Conservation (phyloP, 2,888 invertebrate genomes). For the Drosophila monieri region DNA sequence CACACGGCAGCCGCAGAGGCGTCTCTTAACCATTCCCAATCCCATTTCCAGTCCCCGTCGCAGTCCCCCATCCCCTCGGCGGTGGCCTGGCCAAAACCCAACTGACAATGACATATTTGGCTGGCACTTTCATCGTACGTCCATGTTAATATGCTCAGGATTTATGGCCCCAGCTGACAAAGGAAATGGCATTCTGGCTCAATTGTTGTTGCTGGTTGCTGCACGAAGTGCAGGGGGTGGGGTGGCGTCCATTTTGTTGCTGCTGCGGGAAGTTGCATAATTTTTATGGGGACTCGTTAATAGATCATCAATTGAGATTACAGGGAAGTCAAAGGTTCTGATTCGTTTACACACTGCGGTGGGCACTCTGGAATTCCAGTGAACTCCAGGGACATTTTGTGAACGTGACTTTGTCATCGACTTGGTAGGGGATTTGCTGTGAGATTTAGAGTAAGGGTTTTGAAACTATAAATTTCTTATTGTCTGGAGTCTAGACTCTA, state of each 20-base stretch:
- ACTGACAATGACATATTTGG: conserved; percentile 78
- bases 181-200: conserved; percentile 75
- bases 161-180: conserved; percentile 69
- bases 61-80: conserved; percentile 14
- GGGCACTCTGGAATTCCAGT: conserved; percentile 49
- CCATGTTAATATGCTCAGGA: conserved; percentile 78
- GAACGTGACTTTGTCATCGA: conserved; percentile 20
- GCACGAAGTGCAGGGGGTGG: conserved; percentile 35
- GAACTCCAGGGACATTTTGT: conserved; percentile 21
- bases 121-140: conserved; percentile 77
- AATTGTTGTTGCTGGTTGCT: conserved; percentile 31
- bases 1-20: conserved; percentile 70
- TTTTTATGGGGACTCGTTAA: conserved; percentile 72
- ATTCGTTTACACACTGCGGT: conserved; percentile 51
- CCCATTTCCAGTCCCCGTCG: not conserved
- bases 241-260: conserved; percentile 69
- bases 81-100: conserved; percentile 27
- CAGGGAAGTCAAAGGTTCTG: conserved; percentile 35
- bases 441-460: not conserved
- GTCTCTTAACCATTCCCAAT: conserved; percentile 32
- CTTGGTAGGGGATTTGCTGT: not conserved
- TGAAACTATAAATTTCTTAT: not conserved
- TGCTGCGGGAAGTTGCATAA: conserved; percentile 66
- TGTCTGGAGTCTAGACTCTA: not conserved
- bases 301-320: conserved; percentile 74